Base-by-base conservation (phyloP, 2,797 vertebrate species). In the Hirundo rustica region DNA sequence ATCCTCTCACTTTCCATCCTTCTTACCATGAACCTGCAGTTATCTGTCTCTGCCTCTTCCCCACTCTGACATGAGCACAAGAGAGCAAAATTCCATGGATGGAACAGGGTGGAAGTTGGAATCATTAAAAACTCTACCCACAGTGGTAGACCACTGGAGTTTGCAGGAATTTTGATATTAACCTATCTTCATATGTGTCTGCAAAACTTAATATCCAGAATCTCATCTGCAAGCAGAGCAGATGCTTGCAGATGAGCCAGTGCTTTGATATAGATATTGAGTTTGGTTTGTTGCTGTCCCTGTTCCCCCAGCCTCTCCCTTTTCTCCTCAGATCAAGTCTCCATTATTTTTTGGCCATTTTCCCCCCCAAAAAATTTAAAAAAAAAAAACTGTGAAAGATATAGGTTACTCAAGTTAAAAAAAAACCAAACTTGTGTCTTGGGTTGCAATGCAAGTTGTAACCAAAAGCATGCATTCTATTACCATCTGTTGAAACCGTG, bases 341-440 rank as follows among this genome's bases (percentile, higher is more conserved):
- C 8, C 5, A 22, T 3, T 9, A 47, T 19, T 77, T 32, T n/a
- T 77, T 45, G 16, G 13, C 3, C 11, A 60, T 26, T 57, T 29
- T 7, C 3, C 5, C 4, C 3, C 5, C 4, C 15, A 17, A 40
- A 45, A 26, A 30, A 45, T 7, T 19, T 8, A 7, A 11, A 44
- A 65, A 11, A 44, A 65, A 9, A 3, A 53, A 47, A 3, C 18
- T 22, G 11, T 20, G n/a, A 65, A 74, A 82, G 4, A 47, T 17
- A 32, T 0, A 17, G 3, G 4, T 21, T 74, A 67, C 22, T 71
- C 4, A 45, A 74, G 7, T 54, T 26, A 6, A 80, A 77, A 79
- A 85, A 29, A 13, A 38, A 53, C 12, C 38, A 38, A 38, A 38
- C 38, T 57, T 34, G 32, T 55, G 32, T n/a, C 54, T 55, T 55